A percentile compares a stretch with the other conserved stretches of the same genome.
Conservation (phyloP, 2,888 invertebrate genomes). For the Heliconius hortense region DNA sequence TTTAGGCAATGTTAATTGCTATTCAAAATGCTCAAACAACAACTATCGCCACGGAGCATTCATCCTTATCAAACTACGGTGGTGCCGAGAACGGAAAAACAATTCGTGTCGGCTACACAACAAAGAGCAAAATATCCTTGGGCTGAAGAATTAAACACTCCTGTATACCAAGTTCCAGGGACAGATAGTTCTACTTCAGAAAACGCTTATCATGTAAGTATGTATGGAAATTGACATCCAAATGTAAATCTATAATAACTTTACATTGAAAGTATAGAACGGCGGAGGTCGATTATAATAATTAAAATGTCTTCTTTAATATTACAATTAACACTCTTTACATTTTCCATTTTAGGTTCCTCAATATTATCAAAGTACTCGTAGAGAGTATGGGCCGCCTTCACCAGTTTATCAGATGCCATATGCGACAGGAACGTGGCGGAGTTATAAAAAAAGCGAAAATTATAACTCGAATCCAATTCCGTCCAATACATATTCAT, state of each 20-base stretch:
- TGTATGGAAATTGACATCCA: not conserved
- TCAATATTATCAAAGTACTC: constrained; percentile 64
- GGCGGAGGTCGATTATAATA: not conserved
- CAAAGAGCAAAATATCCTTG: constrained; percentile 77
- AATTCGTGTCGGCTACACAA: constrained; percentile 70
- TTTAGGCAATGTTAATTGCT: constrained; percentile 30
- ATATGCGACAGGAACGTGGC: constrained; percentile 70
- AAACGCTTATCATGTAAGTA: constrained; percentile 72
- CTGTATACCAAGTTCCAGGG: constrained; percentile 69
- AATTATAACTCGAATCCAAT: constrained; percentile 53
- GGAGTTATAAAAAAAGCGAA: constrained; percentile 63
- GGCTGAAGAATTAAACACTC: constrained; percentile 69
- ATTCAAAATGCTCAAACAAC: constrained; percentile 75
- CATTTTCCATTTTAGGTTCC: constrained; percentile 60
- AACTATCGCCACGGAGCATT: constrained; percentile 71
- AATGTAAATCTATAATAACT: not conserved
- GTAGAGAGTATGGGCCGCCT: constrained; percentile 67
- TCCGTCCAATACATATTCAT: constrained; percentile 59
- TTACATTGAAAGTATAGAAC: not conserved
- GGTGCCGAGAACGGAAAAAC: constrained; percentile 73
- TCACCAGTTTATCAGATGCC: constrained; percentile 78
- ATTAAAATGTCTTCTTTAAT: not conserved
- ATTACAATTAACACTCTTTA: not conserved
- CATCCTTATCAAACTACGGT: constrained; percentile 79
- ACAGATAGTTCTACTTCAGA: constrained; percentile 79